These are phyloP conservation scores for Aleiodes leptofemur DNA, from an alignment of 2,888 invertebrate genomes.

Conservation along the genomic window DNA sequence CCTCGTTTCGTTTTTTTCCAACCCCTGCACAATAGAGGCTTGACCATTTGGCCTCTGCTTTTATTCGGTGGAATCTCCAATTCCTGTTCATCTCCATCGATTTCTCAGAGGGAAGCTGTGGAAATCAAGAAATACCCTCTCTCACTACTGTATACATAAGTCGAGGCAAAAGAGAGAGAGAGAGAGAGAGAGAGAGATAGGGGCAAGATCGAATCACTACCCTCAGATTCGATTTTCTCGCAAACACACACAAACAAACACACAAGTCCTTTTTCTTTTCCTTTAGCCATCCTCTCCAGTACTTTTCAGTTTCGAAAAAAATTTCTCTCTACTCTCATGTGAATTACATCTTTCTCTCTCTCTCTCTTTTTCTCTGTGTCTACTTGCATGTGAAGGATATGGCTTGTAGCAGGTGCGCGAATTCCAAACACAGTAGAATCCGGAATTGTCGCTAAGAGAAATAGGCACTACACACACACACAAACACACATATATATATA, in stretches of 20 bases:
- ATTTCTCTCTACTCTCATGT: slow-evolving; percentile 26
- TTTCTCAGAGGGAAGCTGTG: slow-evolving; percentile 1
- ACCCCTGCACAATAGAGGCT: neutral
- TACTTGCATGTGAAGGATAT: slow-evolving; percentile 26
- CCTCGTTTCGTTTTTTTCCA: neutral
- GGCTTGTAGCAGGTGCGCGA: slow-evolving; percentile 60
- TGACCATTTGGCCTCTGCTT: slow-evolving; percentile 12
- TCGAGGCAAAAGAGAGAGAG: no score
- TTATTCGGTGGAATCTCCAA: slow-evolving; percentile 9
- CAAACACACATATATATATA: slow-evolving; percentile 39
- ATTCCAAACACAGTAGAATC: slow-evolving; percentile 49
- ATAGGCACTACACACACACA: slow-evolving; percentile 38
- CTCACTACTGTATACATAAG: slow-evolving; percentile 18
- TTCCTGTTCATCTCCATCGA: slow-evolving; percentile 21
- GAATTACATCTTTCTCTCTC: slow-evolving; percentile 37
- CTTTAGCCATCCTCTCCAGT: neutral
- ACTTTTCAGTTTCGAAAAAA: slow-evolving; percentile 14
- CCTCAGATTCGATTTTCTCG: neutral
- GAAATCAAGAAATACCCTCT: slow-evolving; percentile 12
- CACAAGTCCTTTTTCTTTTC: slow-evolving; percentile 6
- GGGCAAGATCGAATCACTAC: slow-evolving; percentile 30
- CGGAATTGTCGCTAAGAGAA: slow-evolving; percentile 42
- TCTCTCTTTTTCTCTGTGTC: neutral
- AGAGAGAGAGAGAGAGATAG: neutral
- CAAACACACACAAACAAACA: neutral